Percentiles rank a stretch among this genome's conserved stretches.
Evolutionary conservation across 2,797 vertebrate species (phyloP).

Genomic region (Alexandromys oeconomus): DNA sequence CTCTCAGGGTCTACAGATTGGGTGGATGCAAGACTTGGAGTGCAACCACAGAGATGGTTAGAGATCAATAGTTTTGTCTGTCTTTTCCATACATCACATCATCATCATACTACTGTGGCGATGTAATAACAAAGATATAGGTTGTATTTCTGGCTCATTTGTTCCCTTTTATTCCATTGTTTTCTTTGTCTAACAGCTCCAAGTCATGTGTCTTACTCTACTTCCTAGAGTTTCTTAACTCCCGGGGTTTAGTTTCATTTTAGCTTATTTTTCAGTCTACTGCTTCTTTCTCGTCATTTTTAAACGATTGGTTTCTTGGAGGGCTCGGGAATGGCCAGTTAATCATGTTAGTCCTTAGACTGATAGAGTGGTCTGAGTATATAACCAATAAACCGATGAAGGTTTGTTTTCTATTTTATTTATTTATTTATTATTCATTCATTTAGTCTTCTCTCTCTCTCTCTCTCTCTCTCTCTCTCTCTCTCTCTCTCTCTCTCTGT

Average conservation of each 20-base stretch:
- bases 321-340: background rate
- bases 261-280: background rate
- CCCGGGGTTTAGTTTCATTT: background rate
- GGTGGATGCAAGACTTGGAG: background rate
- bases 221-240: background rate
- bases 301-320: background rate
- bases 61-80: background rate
- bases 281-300: background rate
- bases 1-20: background rate
- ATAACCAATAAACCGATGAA: background rate
- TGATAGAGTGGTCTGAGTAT: background rate
- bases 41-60: background rate
- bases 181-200: background rate
- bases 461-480: no score
- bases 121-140: conserved; percentile 10
- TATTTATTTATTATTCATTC: background rate
- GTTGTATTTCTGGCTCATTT: background rate
- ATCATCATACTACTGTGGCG: background rate
- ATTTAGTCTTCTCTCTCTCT: background rate
- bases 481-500: no score
- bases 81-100: background rate
- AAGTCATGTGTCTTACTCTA: background rate
- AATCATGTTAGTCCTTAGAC: background rate
- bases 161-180: background rate
- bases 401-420: background rate